phyloP scores from a whole-genome alignment of 2,113 vertebrate genomes.

The Mastomys coucha region DNA sequence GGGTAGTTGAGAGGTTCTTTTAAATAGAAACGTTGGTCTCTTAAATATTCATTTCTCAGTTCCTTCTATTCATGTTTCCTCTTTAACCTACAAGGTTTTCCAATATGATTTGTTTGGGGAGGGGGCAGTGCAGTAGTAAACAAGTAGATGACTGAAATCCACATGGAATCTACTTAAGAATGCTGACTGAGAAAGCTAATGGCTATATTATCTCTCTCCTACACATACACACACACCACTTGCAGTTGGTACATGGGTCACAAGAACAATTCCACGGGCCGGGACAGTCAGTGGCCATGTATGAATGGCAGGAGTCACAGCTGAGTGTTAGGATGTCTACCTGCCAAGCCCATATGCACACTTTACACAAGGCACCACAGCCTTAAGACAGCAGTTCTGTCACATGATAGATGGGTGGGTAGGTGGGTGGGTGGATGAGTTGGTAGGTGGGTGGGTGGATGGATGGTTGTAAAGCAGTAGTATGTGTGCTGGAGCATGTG shows the following conservation, averaged over 20 bases:
- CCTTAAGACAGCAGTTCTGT: neutral
- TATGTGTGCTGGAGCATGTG: rapidly evolving
- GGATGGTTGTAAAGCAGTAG: neutral
- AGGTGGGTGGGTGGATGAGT: too few relatives aligned
- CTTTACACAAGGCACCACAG: neutral
- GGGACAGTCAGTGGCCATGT: neutral
- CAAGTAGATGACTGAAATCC: neutral
- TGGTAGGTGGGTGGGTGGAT: rapidly evolving
- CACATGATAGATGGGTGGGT: neutral
- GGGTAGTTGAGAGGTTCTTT: neutral
- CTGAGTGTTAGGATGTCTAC: neutral
- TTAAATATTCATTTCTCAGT: neutral
- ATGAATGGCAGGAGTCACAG: neutral
- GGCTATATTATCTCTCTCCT: neutral
- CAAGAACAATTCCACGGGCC: neutral
- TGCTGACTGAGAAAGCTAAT: neutral
- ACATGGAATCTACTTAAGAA: conserved; percentile 15
- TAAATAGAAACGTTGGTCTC: conserved; percentile 9
- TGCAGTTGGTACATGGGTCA: neutral
- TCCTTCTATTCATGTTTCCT: neutral
- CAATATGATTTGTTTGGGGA: neutral
- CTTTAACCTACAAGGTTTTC: neutral
- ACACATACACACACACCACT: neutral
- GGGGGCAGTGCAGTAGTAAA: neutral
- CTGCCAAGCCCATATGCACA: rapidly evolving